phyloP scores from a whole-genome alignment of 2,888 invertebrate species.

The Brachylomia viminalis region DNA sequence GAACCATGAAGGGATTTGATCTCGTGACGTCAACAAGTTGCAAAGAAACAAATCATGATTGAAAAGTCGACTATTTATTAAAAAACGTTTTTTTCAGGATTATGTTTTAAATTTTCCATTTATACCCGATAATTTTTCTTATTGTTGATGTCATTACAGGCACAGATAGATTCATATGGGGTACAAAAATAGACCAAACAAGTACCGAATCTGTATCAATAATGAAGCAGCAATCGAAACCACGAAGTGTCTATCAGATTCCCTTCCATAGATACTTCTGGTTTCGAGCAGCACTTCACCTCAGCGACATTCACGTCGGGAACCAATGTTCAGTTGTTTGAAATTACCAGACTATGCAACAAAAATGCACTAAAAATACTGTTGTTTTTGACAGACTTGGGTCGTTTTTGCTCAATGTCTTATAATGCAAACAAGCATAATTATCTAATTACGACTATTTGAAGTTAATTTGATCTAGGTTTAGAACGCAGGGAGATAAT shows the following conservation, averaged over 20 bases:
- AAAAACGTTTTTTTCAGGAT: not conserved
- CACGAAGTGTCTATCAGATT: slow-evolving; percentile 36
- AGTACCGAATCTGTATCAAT: slow-evolving; percentile 23
- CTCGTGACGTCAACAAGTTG: slow-evolving; percentile 3
- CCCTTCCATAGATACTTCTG: slow-evolving; percentile 16
- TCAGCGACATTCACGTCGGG: slow-evolving; percentile 18
- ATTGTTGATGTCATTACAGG: not conserved
- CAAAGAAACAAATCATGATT: not conserved
- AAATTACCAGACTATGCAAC: slow-evolving; percentile 37
- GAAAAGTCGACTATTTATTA: not conserved
- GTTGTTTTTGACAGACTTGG: not conserved
- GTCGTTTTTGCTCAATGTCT: not conserved
- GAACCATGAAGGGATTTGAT: slow-evolving; percentile 47
- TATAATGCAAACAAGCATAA: no score
- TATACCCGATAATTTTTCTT: not conserved
- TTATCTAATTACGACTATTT: not conserved
- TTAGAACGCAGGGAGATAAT: not conserved
- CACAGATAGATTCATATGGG: not conserved
- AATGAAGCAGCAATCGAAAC: slow-evolving; percentile 39
- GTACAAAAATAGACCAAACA: not conserved
- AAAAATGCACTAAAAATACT: slow-evolving; percentile 15
- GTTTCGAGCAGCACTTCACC: slow-evolving; percentile 34
- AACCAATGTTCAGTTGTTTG: slow-evolving; percentile 40
- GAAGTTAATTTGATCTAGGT: not conserved
- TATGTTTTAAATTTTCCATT: not conserved